Percentiles rank a stretch among this genome's conserved stretches.
Conservation (phyloP, 2,797 vertebrate genomes). For the Chelidonichthys spinosus region DNA sequence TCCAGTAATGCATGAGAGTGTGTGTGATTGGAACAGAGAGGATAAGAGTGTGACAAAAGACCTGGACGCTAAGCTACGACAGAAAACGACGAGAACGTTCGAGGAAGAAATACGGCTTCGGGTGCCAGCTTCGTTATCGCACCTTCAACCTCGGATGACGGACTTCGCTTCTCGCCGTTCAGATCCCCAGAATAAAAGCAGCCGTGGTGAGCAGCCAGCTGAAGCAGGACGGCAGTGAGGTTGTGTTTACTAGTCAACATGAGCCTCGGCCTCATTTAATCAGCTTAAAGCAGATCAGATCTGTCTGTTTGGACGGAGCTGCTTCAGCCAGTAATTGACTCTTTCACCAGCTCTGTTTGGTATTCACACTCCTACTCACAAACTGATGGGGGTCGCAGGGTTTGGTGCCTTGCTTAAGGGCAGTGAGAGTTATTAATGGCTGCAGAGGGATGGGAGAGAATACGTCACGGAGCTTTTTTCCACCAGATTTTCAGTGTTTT, state of each 20-base stretch:
- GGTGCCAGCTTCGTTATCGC: slow-evolving; percentile 16
- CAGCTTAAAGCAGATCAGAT: slow-evolving; percentile 43
- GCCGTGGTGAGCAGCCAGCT: slow-evolving; percentile 25
- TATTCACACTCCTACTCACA: slow-evolving; percentile 21
- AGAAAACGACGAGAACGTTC: slow-evolving; percentile 13
- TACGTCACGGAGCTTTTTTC: background rate
- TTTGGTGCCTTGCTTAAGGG: slow-evolving; percentile 18
- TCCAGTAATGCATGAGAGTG: slow-evolving; percentile 26
- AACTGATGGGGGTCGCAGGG: background rate
- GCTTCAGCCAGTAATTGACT: slow-evolving; percentile 26
- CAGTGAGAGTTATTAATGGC: background rate
- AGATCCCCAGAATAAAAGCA: slow-evolving; percentile 39
- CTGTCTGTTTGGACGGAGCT: slow-evolving; percentile 38
- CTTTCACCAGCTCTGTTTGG: slow-evolving; percentile 17
- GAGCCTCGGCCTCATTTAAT: slow-evolving; percentile 40
- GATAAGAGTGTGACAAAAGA: slow-evolving; percentile 46
- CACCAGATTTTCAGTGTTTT: background rate
- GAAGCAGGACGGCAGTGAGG: slow-evolving; percentile 34
- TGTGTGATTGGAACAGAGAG: slow-evolving; percentile 1
- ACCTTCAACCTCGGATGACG: slow-evolving; percentile 20
- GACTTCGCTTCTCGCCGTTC: slow-evolving; percentile 20
- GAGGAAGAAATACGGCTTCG: background rate
- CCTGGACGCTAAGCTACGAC: slow-evolving; percentile 29
- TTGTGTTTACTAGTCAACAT: slow-evolving; percentile 49
- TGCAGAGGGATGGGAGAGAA: background rate